A percentile compares a stretch with the other conserved stretches of the same genome.
Conservation (phyloP, 2,113 vertebrate species). For the Porphyrio hochstetteri region DNA sequence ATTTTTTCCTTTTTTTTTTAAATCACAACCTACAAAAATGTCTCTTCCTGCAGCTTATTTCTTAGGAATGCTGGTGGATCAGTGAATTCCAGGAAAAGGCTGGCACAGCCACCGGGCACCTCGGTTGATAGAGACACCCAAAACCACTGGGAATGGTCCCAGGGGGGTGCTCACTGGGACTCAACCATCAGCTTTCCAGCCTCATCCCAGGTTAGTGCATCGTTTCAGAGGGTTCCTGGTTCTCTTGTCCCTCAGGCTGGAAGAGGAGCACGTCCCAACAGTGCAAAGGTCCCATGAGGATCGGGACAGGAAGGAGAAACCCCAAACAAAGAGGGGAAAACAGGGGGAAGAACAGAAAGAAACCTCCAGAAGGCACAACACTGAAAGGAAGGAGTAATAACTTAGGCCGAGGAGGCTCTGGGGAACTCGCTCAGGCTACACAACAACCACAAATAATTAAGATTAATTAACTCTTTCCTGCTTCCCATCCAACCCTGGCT, state of each 20-base stretch:
- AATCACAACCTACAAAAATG: neutral
- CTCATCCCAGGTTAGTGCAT: conserved; percentile 56
- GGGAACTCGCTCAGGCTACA: conserved; percentile 8
- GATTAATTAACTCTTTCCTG: neutral
- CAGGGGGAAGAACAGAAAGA: neutral
- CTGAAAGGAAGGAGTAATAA: neutral
- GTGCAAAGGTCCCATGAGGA: conserved; percentile 61
- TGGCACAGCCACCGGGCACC: conserved; percentile 21
- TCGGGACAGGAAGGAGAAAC: neutral
- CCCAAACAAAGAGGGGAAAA: too few relatives aligned
- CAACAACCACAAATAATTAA: neutral
- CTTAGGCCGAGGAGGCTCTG: neutral
- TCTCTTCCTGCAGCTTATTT: conserved; percentile 56
- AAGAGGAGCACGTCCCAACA: conserved; percentile 64
- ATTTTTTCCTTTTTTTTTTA: neutral
- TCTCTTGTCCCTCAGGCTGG: conserved; percentile 32
- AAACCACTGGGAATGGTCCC: neutral
- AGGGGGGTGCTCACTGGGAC: neutral
- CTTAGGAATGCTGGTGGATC: conserved; percentile 73
- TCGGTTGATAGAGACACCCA: neutral
- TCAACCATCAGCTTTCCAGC: neutral
- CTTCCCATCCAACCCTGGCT: neutral
- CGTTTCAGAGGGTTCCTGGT: conserved; percentile 10
- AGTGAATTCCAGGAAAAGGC: conserved; percentile 67
- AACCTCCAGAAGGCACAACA: conserved; percentile 65